These are phyloP conservation scores for Hyles vespertilio DNA, from an alignment of 1,140 invertebrate species.

Conservation along the genomic window DNA sequence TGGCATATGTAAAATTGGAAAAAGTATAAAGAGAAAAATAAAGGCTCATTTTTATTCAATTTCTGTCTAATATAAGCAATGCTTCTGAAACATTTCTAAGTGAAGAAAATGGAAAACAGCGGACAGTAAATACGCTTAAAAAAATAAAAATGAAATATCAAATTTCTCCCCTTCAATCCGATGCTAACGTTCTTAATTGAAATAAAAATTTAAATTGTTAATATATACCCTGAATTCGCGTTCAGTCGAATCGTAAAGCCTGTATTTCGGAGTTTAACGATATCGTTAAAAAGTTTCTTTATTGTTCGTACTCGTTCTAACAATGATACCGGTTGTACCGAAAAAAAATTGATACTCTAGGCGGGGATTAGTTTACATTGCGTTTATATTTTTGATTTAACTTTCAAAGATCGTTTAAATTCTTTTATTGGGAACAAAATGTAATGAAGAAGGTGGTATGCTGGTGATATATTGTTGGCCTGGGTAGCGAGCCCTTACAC, in stretches of 20 bases:
- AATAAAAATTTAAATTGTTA: conserved; percentile 6
- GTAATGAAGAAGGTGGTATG: too few relatives aligned
- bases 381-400: not conserved
- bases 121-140: too few relatives aligned
- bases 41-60: too few relatives aligned
- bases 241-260: conserved; percentile 9
- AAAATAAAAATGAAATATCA: too few relatives aligned
- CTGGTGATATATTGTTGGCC: too few relatives aligned
- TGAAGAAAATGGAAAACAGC: too few relatives aligned
- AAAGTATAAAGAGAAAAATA: too few relatives aligned
- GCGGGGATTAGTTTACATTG: not conserved
- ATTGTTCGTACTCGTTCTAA: not conserved
- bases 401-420: not conserved
- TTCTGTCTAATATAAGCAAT: too few relatives aligned
- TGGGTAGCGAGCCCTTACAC: too few relatives aligned
- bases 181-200: conserved; percentile 1
- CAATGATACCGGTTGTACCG: not conserved
- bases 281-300: conserved; percentile 15
- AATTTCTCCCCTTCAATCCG: not conserved
- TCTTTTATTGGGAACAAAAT: too few relatives aligned
- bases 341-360: not conserved
- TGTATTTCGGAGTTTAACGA: conserved; percentile 7
- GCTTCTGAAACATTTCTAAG: too few relatives aligned
- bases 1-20: too few relatives aligned
- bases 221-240: conserved; percentile 2